Base-by-base conservation (phyloP, 2,797 vertebrate genomes). In the Amblyraja radiata region DNA sequence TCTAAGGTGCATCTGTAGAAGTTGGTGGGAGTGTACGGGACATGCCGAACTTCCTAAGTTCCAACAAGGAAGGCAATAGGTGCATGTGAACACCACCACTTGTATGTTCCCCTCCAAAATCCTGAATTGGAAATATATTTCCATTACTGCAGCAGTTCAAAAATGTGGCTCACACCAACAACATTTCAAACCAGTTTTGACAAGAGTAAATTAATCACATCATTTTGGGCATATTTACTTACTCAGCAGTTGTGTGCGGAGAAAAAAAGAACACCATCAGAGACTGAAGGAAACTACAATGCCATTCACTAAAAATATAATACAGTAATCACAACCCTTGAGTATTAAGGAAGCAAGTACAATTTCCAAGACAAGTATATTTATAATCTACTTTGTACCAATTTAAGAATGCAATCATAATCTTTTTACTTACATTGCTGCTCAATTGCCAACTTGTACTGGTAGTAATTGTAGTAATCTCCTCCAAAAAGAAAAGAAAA, bases 401-500 rank as follows among this genome's bases (percentile, higher is more conserved):
- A 18, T 28, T 80, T 23, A 32, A 32, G 46, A 63, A 23, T 25
- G 36, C 36, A n/a, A 83, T 83, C 63, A n/a, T 3, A 8, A 61
- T 32, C 13, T 54, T 46, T 46, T 65, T 94, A 98, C 99, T 95
- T 97, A 99, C 99, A 96, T 94, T 98, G 99, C 95, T 99, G 98
- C 94, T 98, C 98, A 95, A 99, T 96, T 5, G 98, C 96, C 94
- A 99, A 97, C 95, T 98, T 99, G 96, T 97, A 99, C 95, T 98
- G 99, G 97, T 99, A 99, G 96, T 99, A 99, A 95, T 97, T 97
- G 94, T 99, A 99, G 95, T 97, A 99, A 18, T 99, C 99, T n/a
- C 99, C 98, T 10, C 98, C 98, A 88, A 99, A 99, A 25, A 99
- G 97, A 93, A 99, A 99, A 18, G 99, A 99, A 95, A 99, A 99